Evolutionary conservation across 2,797 vertebrate species (phyloP), one percentile per base, ranked within the genome.

Genomic region (Dromococcyx pavoninus): DNA sequence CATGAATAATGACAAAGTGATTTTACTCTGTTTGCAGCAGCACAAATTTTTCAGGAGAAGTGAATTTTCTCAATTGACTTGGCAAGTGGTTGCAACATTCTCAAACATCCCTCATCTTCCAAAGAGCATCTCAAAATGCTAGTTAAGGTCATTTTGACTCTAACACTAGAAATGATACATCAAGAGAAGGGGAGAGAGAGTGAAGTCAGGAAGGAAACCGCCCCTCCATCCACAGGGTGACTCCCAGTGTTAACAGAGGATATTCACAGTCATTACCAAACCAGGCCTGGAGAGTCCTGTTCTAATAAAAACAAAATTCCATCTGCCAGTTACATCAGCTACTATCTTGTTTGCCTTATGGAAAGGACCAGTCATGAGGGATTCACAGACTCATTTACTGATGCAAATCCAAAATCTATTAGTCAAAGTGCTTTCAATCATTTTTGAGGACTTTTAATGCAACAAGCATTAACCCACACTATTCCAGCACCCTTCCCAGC

Each of bases 311-410:
- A 30, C 17, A 90, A 79, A 46, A 30, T 33, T 60, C 81, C 76
- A 83, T 48, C 80, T 57, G 67, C 58, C 80, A 66, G 5, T 74
- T 87, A 65, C 79, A 78, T 85, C 73, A 89, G 61, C 64, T 27
- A n/a, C 78, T 32, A 6, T 32, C 70, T 53, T 73, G 58, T 86
- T 94, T 89, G 62, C 77, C 75, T 93, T 58, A 57, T 30, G 64
- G 75, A 85, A 94, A 69, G 67, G 64, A 43, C 51, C 57, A 73
- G 51, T 14, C 93, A n/a, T 0, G 21, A 88, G 71, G 91, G 94
- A 95, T 23, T 82, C 77, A 70, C 44, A 83, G 82, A 56, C 51
- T 88, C 84, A 93, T 85, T 94, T 91, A 53, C 48, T 39, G 61
- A 91, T 83, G 73, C 51, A 87, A 72, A 51, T 43, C 86, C 73